These are phyloP conservation scores for Hippocampus barbouri DNA, from an alignment of 2,113 vertebrate species.

Conservation along the genomic window DNA sequence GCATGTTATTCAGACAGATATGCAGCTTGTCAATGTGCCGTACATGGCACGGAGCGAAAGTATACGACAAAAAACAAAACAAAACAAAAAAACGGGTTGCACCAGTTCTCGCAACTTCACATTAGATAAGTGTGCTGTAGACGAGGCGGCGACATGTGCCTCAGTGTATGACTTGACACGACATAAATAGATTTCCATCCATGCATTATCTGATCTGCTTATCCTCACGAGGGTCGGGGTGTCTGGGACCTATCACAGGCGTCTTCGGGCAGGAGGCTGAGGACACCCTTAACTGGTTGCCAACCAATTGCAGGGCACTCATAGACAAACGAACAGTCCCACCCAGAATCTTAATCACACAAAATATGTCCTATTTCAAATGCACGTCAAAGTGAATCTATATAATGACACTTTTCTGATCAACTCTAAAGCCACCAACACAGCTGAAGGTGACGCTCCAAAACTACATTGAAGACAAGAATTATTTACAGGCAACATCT, in stretches of 20 bases:
- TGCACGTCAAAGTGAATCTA: background rate
- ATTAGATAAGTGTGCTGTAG: constrained; percentile 34
- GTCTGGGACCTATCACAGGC: too few relatives aligned
- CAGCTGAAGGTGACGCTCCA: background rate
- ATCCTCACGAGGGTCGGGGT: too few relatives aligned
- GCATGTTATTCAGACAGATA: background rate
- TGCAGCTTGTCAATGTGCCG: constrained; percentile 3
- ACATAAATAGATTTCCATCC: background rate
- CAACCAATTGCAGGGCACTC: too few relatives aligned
- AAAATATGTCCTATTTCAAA: constrained; percentile 2
- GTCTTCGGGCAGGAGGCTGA: too few relatives aligned
- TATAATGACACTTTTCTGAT: background rate
- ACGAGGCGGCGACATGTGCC: constrained; percentile 6
- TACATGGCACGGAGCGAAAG: constrained; percentile 1
- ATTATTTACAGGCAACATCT: constrained; percentile 2
- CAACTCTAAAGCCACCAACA: background rate
- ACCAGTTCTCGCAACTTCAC: constrained; percentile 28
- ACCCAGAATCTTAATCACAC: background rate
- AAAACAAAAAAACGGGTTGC: constrained; percentile 46
- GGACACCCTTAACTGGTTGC: too few relatives aligned
- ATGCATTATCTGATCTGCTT: too few relatives aligned
- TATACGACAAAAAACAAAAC: constrained; percentile 2
- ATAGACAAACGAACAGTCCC: too few relatives aligned
- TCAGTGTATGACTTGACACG: constrained; percentile 13
- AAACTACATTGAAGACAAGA: background rate